phyloP scores from a whole-genome alignment of 2,113 vertebrate species.

The Daboia siamensis region DNA sequence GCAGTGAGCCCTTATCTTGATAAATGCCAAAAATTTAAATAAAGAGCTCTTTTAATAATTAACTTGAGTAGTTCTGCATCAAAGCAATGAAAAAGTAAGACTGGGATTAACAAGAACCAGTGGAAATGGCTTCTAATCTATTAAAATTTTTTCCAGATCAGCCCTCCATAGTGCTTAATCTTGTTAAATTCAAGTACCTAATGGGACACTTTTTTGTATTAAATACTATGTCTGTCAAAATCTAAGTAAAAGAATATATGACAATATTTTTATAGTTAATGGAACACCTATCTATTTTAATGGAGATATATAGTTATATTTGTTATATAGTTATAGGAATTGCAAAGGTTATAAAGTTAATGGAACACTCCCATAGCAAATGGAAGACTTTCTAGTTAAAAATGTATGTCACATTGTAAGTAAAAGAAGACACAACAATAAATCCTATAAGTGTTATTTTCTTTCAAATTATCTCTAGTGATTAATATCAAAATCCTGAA shows the following conservation, averaged over 20 bases:
- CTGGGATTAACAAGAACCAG: constrained; percentile 27
- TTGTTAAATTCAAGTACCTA: not conserved
- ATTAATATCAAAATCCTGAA: not conserved
- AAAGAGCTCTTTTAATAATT: constrained; percentile 42
- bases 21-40: constrained; percentile 44
- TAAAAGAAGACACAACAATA: no score
- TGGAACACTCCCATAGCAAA: no score
- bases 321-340: no score
- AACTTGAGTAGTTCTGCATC: constrained; percentile 37
- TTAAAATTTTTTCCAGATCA: not conserved
- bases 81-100: constrained; percentile 30
- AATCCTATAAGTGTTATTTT: not conserved
- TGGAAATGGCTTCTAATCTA: constrained; percentile 5
- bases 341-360: no score
- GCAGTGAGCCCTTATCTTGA: constrained; percentile 35
- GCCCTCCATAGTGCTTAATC: not conserved
- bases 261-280: not conserved
- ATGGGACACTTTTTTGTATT: not conserved
- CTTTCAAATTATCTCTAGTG: not conserved
- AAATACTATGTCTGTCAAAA: constrained; percentile 6
- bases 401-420: no score
- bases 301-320: no score
- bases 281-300: no score
- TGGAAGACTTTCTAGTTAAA: no score
- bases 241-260: not conserved